Evolutionary conservation across 2,113 vertebrate genomes (phyloP).

Genomic region (Hepsetus odoe): DNA sequence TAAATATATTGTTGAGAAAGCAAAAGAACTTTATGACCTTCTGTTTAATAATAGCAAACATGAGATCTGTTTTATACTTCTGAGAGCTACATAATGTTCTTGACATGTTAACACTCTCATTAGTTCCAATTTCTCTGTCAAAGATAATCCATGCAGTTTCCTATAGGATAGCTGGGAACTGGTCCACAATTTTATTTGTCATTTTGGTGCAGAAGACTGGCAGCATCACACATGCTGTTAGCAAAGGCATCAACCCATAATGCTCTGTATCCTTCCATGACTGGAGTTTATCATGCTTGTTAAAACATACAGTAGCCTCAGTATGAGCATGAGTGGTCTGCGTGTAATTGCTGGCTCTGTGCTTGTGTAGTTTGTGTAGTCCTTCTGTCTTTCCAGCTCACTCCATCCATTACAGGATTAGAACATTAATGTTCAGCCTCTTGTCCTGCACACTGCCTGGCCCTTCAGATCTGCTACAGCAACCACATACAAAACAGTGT

Average conservation of each 20-base stretch:
- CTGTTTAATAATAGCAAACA: too few relatives aligned
- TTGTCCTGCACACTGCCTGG: constrained; percentile 45
- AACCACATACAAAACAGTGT: constrained; percentile 50
- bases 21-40: too few relatives aligned
- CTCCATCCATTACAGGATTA: constrained; percentile 70
- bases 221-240: too few relatives aligned
- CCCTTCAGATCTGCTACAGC: constrained; percentile 45
- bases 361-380: neutral
- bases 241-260: neutral
- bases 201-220: neutral
- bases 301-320: neutral
- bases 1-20: too few relatives aligned
- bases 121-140: too few relatives aligned
- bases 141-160: too few relatives aligned
- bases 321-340: constrained; percentile 23
- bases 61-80: too few relatives aligned
- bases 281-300: neutral
- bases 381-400: constrained; percentile 52
- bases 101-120: too few relatives aligned
- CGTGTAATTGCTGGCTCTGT: neutral
- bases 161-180: too few relatives aligned
- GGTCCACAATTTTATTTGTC: too few relatives aligned
- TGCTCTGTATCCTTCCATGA: neutral
- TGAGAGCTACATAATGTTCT: too few relatives aligned
- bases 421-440: constrained; percentile 57